Percentiles rank a stretch among this genome's conserved stretches.
Conservation (phyloP, 2,797 vertebrate genomes). For the Tragelaphus eurycerus region DNA sequence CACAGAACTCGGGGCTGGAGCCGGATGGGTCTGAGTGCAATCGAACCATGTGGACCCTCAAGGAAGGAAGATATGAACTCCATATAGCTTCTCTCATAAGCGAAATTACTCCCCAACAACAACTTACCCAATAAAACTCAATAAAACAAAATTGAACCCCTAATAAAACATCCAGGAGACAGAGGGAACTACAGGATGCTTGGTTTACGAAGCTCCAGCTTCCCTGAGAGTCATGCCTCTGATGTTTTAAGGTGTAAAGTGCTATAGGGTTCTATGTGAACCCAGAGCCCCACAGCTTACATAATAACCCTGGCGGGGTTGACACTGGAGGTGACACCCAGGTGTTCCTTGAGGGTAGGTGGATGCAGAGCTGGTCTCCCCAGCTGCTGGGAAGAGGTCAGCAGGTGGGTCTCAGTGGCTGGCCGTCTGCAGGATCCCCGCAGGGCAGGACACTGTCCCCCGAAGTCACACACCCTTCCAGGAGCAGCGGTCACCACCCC, state of each 20-base stretch:
- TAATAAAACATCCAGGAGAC: not conserved
- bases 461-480: no score
- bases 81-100: constrained; percentile 40
- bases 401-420: rapidly evolving
- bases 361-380: not conserved
- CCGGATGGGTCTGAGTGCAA: not conserved
- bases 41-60: not conserved
- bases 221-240: not conserved
- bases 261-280: not conserved
- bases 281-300: rapidly evolving
- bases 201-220: no score
- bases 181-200: rapidly evolving
- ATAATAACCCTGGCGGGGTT: rapidly evolving
- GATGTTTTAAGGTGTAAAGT: not conserved
- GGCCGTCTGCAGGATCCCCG: rapidly evolving
- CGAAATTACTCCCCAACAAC: constrained; percentile 50
- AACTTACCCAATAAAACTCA: constrained; percentile 22
- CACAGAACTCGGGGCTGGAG: rapidly evolving
- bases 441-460: no score
- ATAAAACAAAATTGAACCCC: constrained; percentile 46
- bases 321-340: no score
- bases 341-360: not conserved
- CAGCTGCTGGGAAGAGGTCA: not conserved
- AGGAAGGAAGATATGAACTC: constrained; percentile 59
- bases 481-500: rapidly evolving